Percentiles rank a stretch among this genome's conserved stretches.
phyloP scores from a whole-genome alignment of 2,113 vertebrate genomes.

The Tor tambroides region DNA sequence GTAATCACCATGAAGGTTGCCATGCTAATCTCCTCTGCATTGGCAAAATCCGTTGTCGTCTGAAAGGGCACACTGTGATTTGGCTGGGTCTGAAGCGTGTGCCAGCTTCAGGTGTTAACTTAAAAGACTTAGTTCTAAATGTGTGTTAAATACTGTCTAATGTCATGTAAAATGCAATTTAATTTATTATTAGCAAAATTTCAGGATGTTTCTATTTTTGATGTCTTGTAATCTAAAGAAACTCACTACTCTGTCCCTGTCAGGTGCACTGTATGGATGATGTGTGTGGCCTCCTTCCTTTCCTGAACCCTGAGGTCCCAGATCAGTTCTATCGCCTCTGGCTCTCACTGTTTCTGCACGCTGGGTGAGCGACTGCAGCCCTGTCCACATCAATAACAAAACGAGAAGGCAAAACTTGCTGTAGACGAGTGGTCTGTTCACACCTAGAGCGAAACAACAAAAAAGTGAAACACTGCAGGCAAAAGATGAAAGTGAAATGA shows the following conservation, averaged over 20 bases:
- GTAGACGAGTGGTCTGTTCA: not conserved
- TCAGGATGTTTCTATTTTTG: not conserved
- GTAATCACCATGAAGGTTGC: conserved; percentile 45
- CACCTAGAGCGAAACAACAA: not conserved
- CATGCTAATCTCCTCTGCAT: conserved; percentile 44
- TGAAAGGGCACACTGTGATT: conserved; percentile 26
- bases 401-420: not conserved
- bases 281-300: conserved; percentile 95
- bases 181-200: not conserved
- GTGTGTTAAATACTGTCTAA: conserved; percentile 6
- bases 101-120: conserved; percentile 1
- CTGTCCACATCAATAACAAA: not conserved
- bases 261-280: conserved; percentile 99
- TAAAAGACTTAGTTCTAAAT: not conserved
- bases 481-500: not conserved
- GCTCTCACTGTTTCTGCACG: conserved; percentile 97
- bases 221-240: not conserved
- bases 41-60: conserved; percentile 44
- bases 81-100: conserved; percentile 18
- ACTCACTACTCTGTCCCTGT: not conserved
- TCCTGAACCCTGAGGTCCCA: conserved; percentile 96
- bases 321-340: conserved; percentile 99
- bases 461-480: not conserved
- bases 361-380: conserved; percentile 80
- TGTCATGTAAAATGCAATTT: not conserved